Evolutionary conservation across 2,888 invertebrate species (phyloP), one percentile per base, ranked within the genome.

Genomic region (Plemyria rubiginata): DNA sequence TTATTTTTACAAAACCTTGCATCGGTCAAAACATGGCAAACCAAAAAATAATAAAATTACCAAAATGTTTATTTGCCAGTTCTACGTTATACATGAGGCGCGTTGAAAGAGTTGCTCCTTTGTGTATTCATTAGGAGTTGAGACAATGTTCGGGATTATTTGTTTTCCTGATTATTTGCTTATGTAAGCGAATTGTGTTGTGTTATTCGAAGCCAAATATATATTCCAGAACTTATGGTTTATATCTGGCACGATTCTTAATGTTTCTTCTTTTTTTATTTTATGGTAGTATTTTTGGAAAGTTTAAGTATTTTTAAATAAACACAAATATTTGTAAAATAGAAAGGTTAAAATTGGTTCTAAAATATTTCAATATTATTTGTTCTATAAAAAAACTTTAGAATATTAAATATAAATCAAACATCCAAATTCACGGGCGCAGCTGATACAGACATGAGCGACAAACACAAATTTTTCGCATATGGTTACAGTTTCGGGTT

Each of bases 61-160:
- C 15, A 15, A 15, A 48, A 45, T 15, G 16, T 8, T 4, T 4
- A 15, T 13, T 48, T 48, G 12, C n/a, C 48, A 12, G n/a, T 49
- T 9, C 15, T 3, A 49, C 49, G 13, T 32, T 51, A 16, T 51
- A 36, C 50, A 15, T 15, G 15, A 11, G 38, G 29, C 5, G 12
- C 45, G 15, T 46, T 40, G 58, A 58, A 88, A 84, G 86, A 86
- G 84, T 87, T 85, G 83, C 64, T 70, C 74, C 75, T 72, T 79
- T 81, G 82, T 81, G 81, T 85, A 86, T 86, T 86, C 86, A 86
- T 86, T 85, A 85, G 82, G 81, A 81, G 80, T 79, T 81, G 79
- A 79, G 80, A 82, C 79, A 86, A 86, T 85, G 84, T 81, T 66
- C 68, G 76, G 82, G 82, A 84, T 85, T 81, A 85, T 71, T 70